Percentiles rank a stretch among this genome's conserved stretches.
These are phyloP conservation scores for Drosophila infuscata DNA, from an alignment of 2,888 invertebrate species.

Conservation along the genomic window DNA sequence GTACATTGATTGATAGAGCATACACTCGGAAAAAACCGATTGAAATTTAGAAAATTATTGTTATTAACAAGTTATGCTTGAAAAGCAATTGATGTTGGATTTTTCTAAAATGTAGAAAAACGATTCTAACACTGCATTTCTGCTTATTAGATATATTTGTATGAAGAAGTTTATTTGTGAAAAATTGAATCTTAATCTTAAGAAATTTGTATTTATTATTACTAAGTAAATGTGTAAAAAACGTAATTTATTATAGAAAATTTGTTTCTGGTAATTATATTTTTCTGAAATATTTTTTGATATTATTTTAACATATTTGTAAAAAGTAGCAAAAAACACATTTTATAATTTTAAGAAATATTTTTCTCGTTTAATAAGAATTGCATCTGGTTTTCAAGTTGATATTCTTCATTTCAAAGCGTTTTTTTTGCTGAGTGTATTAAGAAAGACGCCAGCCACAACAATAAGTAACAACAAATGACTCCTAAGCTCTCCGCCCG, in stretches of 20 bases:
- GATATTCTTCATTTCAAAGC: background rate
- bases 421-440: background rate
- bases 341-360: too few relatives aligned
- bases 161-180: too few relatives aligned
- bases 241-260: too few relatives aligned
- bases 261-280: too few relatives aligned
- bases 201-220: too few relatives aligned
- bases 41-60: background rate
- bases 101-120: background rate
- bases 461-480: constrained; percentile 12
- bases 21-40: background rate
- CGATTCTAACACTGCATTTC: background rate
- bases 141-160: too few relatives aligned
- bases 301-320: too few relatives aligned
- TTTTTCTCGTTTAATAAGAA: background rate
- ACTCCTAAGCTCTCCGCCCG: constrained; percentile 2
- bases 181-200: too few relatives aligned
- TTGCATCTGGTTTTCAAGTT: background rate
- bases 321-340: too few relatives aligned
- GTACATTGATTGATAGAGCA: background rate
- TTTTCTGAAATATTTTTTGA: too few relatives aligned
- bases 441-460: constrained; percentile 4
- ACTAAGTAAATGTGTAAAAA: too few relatives aligned
- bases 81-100: background rate
- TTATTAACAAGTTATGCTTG: background rate